phyloP scores from a whole-genome alignment of 2,113 vertebrate genomes.

The Python bivittatus region DNA sequence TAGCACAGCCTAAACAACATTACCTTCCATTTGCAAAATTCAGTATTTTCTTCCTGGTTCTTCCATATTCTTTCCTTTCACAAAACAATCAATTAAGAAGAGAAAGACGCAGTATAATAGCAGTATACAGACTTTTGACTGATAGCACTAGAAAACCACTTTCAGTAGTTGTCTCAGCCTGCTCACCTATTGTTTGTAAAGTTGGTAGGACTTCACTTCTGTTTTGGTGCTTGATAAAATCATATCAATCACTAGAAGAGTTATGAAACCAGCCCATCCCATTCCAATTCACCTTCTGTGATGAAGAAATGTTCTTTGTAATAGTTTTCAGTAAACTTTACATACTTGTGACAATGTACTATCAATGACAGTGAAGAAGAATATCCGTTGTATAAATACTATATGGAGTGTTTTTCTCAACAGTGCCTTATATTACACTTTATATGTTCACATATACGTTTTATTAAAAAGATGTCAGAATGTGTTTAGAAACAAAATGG shows the following conservation, averaged over 20 bases:
- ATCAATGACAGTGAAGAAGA: neutral
- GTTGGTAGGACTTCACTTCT: neutral
- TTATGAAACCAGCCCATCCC: neutral
- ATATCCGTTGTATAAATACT: neutral
- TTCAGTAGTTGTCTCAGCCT: neutral
- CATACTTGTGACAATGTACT: neutral
- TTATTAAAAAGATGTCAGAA: slow-evolving; percentile 7
- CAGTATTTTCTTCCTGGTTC: neutral
- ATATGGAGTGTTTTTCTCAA: neutral
- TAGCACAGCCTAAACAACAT: neutral
- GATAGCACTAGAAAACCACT: neutral
- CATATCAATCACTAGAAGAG: too few relatives aligned
- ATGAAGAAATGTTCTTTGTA: neutral
- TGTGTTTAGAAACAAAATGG: slow-evolving; percentile 57
- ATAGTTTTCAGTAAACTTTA: neutral
- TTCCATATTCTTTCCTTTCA: neutral
- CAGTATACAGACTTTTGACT: neutral
- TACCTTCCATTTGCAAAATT: neutral
- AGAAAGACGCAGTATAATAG: neutral
- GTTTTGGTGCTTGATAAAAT: neutral
- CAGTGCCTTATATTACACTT: neutral
- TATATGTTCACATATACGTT: neutral
- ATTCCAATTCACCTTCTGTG: neutral
- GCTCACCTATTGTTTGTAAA: too few relatives aligned
- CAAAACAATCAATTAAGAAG: neutral